Evolutionary conservation across 2,113 vertebrate species (phyloP).

Genomic region (Nyctereutes procyonoides): DNA sequence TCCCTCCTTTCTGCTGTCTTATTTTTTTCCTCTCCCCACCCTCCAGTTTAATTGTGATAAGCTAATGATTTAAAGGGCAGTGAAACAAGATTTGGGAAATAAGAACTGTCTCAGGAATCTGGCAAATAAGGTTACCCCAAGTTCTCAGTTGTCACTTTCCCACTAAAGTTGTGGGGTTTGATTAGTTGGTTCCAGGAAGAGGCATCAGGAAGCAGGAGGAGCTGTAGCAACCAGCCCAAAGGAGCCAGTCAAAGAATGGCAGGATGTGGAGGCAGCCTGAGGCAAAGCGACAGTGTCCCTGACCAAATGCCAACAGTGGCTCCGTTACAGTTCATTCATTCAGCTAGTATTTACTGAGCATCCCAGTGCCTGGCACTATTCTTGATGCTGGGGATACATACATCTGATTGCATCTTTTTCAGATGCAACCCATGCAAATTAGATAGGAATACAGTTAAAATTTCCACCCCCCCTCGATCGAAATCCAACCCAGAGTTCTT

Average conservation of each 20-base stretch:
- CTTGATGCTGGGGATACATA: slow-evolving; percentile 29
- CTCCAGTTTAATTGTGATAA: not conserved
- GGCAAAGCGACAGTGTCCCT: not conserved
- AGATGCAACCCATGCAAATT: slow-evolving; percentile 35
- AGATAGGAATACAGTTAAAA: slow-evolving; percentile 9
- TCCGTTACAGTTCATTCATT: not conserved
- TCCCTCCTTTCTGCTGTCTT: not conserved
- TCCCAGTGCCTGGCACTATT: not conserved
- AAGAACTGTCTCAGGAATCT: not conserved
- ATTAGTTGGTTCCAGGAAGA: not conserved
- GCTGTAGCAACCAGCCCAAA: not conserved
- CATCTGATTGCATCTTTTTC: not conserved
- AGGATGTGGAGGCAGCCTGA: not conserved
- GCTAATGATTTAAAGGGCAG: not conserved
- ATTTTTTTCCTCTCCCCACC: not conserved
- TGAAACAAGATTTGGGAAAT: not conserved
- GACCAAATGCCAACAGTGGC: not conserved
- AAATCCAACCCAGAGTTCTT: slow-evolving; percentile 21
- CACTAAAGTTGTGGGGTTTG: not conserved
- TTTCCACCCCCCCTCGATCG: not conserved
- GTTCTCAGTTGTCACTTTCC: not conserved
- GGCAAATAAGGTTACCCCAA: not conserved
- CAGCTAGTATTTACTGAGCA: not conserved
- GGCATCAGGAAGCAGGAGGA: not conserved
- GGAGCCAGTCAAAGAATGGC: not conserved